Evolutionary conservation across 2,888 invertebrate genomes (phyloP), one percentile per base, ranked within the genome.

Genomic region (Agrochola litura): DNA sequence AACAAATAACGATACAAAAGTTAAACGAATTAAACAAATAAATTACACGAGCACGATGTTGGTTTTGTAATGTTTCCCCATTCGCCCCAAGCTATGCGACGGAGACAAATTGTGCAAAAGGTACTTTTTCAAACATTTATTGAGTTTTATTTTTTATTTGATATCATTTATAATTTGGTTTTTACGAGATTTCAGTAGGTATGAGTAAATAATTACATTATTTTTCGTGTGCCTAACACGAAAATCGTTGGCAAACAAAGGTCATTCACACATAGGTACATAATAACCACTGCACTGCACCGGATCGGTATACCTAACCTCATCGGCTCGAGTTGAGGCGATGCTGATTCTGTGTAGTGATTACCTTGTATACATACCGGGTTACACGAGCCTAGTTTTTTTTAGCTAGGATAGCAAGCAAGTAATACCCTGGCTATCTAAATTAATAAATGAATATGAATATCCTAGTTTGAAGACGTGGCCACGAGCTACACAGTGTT

Each of bases 11-110:
- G 43, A 64, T 52, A 56, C 49, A 63, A 67, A 82, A 82, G 79
- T 79, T 52, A 64, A 83, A 74, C 66, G 52, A 78, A 81, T 81
- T 77, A 73, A 73, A 63, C 63, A 79, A 73, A 82, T 84, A 74
- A 84, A 84, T 82, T 71, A 72, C 78, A 60, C 46, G 41, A 46
- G 54, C 46, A 54, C n/a, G 37, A 10, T 22, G 49, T 67, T 79
- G 64, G 67, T 60, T 77, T 72, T 58, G 52, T 67, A 67, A 56
- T 10, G 25, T 49, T 58, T 52, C 54, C 41, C 22, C 58, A 52
- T 41, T 54, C 16, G 68, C 79, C 54, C 9, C 71, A 16, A 56
- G 84, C 64, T 10, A 71, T 54, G 84, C 41, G 67, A 25, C 63
- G 37, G 10, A 60, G 30, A 67, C 41, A 6, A 63, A 69, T 70